These are phyloP conservation scores for Protonemura montana DNA, from an alignment of 2,888 invertebrate genomes.

Conservation along the genomic window DNA sequence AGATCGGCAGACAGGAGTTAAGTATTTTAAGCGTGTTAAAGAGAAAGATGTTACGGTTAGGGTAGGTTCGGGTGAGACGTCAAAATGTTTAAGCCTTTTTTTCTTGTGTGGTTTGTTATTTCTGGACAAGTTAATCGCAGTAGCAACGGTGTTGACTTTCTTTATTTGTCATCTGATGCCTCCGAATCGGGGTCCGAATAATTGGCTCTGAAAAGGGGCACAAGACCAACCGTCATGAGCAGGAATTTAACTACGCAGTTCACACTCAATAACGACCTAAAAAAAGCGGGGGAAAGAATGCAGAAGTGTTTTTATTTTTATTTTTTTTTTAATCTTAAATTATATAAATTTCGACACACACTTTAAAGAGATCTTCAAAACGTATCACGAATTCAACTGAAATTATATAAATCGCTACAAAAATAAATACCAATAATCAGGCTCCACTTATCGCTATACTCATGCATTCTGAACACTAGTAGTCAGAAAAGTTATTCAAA, in stretches of 20 bases:
- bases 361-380: not conserved
- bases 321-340: not conserved
- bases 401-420: not conserved
- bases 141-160: no score
- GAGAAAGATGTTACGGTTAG: not conserved
- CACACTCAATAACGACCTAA: not conserved
- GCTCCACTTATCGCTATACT: not conserved
- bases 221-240: no score
- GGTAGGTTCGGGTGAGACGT: not conserved
- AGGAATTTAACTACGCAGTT: not conserved
- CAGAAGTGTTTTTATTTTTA: no score
- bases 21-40: not conserved
- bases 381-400: not conserved
- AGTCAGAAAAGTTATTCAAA: not conserved
- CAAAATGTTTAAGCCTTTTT: not conserved
- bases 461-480: not conserved
- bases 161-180: no score
- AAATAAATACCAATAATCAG: conserved; percentile 7
- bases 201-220: no score
- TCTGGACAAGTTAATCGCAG: no score
- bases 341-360: not conserved
- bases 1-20: not conserved
- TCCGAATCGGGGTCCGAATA: no score
- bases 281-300: not conserved
- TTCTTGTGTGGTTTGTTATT: not conserved